Conservation (phyloP, 1,140 invertebrate species). For the Drosophila persimilis region DNA sequence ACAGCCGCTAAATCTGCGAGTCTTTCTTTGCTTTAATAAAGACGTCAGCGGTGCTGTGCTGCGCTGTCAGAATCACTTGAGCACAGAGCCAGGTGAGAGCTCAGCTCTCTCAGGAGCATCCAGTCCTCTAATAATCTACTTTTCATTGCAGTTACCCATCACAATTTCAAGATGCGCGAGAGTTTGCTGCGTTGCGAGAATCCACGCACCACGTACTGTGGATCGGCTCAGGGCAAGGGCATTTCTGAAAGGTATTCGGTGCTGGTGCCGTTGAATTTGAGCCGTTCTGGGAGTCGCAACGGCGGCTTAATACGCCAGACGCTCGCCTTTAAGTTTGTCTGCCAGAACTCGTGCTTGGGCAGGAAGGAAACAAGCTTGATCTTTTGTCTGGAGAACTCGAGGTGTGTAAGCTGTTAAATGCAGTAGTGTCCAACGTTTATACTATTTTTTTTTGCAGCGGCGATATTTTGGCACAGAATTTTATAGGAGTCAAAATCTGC, state of each 20-base stretch:
- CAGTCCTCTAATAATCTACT: neutral
- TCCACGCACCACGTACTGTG: conserved; percentile 63
- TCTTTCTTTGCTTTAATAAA: conserved; percentile 68
- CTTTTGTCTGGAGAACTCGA: conserved; percentile 67
- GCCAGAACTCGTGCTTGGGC: conserved; percentile 78
- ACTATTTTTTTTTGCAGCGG: conserved; percentile 50
- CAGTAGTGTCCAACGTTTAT: neutral
- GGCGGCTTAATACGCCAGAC: conserved; percentile 58
- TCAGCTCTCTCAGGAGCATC: neutral
- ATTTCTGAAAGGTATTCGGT: conserved; percentile 75
- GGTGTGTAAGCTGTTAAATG: conserved; percentile 31
- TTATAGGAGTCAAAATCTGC: conserved; percentile 70
- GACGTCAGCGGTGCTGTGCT: conserved; percentile 74
- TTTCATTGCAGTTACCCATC: conserved; percentile 17
- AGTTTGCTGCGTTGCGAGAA: conserved; percentile 74
- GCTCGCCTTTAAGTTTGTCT: conserved; percentile 71
- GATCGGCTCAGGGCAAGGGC: conserved; percentile 66
- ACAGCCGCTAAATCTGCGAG: conserved; percentile 64
- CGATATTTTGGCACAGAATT: conserved; percentile 71
- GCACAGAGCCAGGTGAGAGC: conserved; percentile 60
- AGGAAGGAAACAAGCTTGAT: conserved; percentile 71
- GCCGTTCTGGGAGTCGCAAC: conserved; percentile 30
- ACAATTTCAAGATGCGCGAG: conserved; percentile 41
- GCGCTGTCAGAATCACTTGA: conserved; percentile 78
- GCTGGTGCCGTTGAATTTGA: conserved; percentile 66